Evolutionary conservation across 2,888 invertebrate species (phyloP).

Genomic region (Rotaria sp.): DNA sequence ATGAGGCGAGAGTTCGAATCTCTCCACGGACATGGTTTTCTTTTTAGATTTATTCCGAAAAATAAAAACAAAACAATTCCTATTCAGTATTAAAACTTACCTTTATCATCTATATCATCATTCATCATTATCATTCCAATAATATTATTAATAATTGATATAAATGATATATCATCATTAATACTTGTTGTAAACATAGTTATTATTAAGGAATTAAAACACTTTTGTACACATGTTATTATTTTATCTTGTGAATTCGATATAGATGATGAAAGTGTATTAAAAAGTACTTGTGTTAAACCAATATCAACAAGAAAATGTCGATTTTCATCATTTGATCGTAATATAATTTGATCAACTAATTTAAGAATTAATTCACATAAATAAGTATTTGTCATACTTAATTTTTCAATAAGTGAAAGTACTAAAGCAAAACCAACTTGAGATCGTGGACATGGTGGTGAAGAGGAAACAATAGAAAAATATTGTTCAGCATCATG

Average conservation of each 20-base stretch:
- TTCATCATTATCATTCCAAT: not conserved
- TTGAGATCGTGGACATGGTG: not conserved
- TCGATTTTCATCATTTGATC: not conserved
- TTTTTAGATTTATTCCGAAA: not conserved
- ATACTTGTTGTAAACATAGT: not conserved
- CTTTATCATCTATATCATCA: not conserved
- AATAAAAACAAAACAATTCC: no score
- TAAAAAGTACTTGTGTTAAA: not conserved
- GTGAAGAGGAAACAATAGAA: not conserved
- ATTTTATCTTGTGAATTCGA: not conserved
- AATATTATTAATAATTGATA: slow-evolving; percentile 7
- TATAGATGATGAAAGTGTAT: slow-evolving; percentile 18
- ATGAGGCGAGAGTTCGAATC: slow-evolving; percentile 13
- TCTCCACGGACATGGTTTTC: not conserved
- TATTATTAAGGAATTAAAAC: not conserved
- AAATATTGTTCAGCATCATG: not conserved
- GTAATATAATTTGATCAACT: not conserved
- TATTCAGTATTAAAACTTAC: no score
- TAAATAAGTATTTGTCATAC: not conserved
- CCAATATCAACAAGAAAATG: slow-evolving; percentile 11
- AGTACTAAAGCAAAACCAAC: slow-evolving; percentile 6
- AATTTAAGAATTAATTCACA: not conserved
- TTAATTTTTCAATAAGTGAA: slow-evolving; percentile 12
- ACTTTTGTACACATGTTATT: not conserved
- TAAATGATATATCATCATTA: not conserved